Percentiles rank a stretch among this genome's conserved stretches.
These are phyloP conservation scores for Lichenostomus cassidix DNA, from an alignment of 2,113 vertebrate genomes.

Conservation along the genomic window DNA sequence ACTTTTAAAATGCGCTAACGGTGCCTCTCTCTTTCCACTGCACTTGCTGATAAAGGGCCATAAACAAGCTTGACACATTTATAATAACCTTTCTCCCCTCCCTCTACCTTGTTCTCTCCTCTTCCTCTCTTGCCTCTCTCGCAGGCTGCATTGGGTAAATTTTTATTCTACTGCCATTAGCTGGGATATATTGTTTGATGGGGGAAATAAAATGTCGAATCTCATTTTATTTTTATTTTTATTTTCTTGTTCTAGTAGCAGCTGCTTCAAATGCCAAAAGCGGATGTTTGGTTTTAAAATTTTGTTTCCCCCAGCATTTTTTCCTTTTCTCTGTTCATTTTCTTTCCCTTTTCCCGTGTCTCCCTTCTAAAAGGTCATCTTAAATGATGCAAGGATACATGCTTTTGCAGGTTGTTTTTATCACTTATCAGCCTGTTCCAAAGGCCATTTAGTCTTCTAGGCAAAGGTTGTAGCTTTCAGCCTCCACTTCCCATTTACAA, in stretches of 20 bases:
- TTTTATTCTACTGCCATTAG: slow-evolving; percentile 76
- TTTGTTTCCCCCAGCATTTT: slow-evolving; percentile 19
- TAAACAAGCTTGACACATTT: slow-evolving; percentile 76
- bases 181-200: slow-evolving; percentile 73
- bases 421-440: slow-evolving; percentile 41
- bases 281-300: slow-evolving; percentile 3
- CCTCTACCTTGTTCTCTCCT: slow-evolving; percentile 33
- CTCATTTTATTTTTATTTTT: slow-evolving; percentile 69
- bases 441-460: slow-evolving; percentile 36
- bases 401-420: slow-evolving; percentile 52
- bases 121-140: slow-evolving; percentile 49
- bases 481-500: slow-evolving; percentile 22
- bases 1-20: slow-evolving; percentile 44
- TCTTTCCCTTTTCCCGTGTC: not conserved
- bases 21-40: slow-evolving; percentile 48
- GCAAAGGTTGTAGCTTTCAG: slow-evolving; percentile 55
- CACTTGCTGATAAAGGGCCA: slow-evolving; percentile 45
- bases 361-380: slow-evolving; percentile 63
- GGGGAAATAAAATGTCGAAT: slow-evolving; percentile 61
- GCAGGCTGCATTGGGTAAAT: slow-evolving; percentile 38
- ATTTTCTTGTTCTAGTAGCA: slow-evolving; percentile 34
- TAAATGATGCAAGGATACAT: slow-evolving; percentile 54
- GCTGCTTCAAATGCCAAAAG: slow-evolving; percentile 30
- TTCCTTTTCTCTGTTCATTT: not conserved
- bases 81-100: slow-evolving; percentile 75